Conservation (phyloP, 2,888 invertebrate species). For the Elegia similella region DNA sequence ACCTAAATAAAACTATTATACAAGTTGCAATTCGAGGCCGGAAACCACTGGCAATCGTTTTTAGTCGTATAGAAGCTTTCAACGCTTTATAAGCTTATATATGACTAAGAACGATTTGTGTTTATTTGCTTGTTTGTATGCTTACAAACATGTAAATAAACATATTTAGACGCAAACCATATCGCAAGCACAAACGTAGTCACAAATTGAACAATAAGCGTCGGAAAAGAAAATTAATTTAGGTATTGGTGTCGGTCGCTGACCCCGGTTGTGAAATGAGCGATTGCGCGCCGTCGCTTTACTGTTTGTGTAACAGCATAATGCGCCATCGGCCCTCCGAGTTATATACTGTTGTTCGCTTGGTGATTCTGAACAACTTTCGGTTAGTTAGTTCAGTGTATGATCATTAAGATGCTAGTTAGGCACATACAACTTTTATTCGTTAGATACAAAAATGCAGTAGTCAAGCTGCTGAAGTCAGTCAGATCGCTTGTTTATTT, state of each 20-base stretch:
- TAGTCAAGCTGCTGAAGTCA: too few species aligned
- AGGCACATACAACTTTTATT: too few species aligned
- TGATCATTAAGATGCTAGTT: too few species aligned
- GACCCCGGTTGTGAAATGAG: conserved; percentile 77
- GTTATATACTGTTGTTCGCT: not conserved
- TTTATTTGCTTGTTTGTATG: not conserved
- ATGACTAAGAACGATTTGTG: too few species aligned
- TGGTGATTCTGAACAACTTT: not conserved
- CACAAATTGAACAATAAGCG: conserved; percentile 73
- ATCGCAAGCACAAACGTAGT: conserved; percentile 64
- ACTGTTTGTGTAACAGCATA: conserved; percentile 77
- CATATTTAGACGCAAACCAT: conserved; percentile 33
- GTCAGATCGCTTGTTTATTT: too few species aligned
- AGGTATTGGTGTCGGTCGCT: conserved; percentile 79
- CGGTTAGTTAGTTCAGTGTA: not conserved
- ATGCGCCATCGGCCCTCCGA: conserved; percentile 64
- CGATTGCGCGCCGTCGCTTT: conserved; percentile 71
- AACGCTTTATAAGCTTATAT: too few species aligned
- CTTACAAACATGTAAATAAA: not conserved
- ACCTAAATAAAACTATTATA: too few species aligned
- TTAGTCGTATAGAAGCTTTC: too few species aligned
- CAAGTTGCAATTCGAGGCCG: too few species aligned
- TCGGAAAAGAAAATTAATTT: conserved; percentile 79
- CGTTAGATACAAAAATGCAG: too few species aligned
- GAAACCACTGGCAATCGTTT: too few species aligned